These are phyloP conservation scores for Tineola bisselliella DNA, from an alignment of 2,888 invertebrate species.

Conservation along the genomic window DNA sequence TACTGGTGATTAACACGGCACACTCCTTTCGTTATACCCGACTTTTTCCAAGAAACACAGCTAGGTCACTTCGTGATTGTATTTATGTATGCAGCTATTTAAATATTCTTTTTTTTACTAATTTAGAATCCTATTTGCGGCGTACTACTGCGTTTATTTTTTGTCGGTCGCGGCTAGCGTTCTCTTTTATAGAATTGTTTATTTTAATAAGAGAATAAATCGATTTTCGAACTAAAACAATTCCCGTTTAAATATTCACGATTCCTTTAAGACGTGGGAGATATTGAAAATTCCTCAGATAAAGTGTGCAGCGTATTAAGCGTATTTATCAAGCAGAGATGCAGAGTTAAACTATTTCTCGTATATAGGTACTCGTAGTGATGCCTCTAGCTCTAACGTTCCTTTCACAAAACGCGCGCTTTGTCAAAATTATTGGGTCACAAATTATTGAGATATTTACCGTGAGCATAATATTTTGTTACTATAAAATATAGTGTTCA, in stretches of 20 bases:
- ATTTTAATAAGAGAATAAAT: too few relatives aligned
- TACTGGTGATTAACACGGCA: too few relatives aligned
- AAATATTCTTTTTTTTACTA: too few relatives aligned
- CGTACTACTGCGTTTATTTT: too few relatives aligned
- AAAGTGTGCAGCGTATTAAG: not conserved
- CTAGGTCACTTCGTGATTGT: too few relatives aligned
- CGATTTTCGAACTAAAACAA: not conserved
- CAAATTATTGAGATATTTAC: constrained; percentile 11
- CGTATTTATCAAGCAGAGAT: not conserved
- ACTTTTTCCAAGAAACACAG: too few relatives aligned
- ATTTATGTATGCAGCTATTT: too few relatives aligned
- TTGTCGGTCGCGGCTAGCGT: too few relatives aligned
- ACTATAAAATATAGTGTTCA: not conserved
- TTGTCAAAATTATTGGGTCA: constrained; percentile 11
- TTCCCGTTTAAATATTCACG: not conserved
- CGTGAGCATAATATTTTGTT: constrained; percentile 1
- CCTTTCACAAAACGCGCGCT: not conserved
- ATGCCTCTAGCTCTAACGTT: not conserved
- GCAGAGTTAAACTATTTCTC: not conserved
- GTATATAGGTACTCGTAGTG: not conserved
- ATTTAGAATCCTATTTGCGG: too few relatives aligned
- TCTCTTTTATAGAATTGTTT: too few relatives aligned
- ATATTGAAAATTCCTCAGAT: constrained; percentile 1
- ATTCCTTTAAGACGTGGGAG: not conserved
- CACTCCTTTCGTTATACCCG: too few relatives aligned